Evolutionary conservation across 2,113 vertebrate species (phyloP), one percentile per base, ranked within the genome.

Genomic region (Sylvia atricapilla): DNA sequence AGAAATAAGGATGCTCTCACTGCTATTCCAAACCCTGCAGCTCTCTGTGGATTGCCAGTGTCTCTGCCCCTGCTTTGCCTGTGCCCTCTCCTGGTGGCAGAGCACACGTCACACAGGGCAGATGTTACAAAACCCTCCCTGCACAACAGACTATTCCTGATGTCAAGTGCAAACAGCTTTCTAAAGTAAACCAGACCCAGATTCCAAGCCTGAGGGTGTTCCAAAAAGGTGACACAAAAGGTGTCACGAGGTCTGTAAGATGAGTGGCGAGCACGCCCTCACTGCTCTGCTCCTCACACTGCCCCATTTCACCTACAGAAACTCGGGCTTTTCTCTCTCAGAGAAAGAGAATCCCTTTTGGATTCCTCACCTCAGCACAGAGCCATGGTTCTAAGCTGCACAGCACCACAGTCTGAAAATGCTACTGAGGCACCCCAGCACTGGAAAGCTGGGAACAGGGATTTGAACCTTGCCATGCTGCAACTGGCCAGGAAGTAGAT

Each of bases 191-290:
- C 11, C 17, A 66, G 46, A 55, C 16, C 15, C 66, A 72, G 35
- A 60, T 35, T 74, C 41, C 30, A 27, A 66, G 19, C 53, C 23
- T 73, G 60, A 35, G 0, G 0, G 25, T 2, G 16, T 6, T 69
- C 44, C 41, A 31, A 33, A 86, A 73, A 73, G 21, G 39, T 31
- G 90, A 69, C 24, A 28, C 5, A 19, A 37, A 66, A 64, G 4
- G 2, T 14, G 9, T 46, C 55, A 43, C 7, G 1, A 19, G 47
- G 68, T 44, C 43, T 55, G 0, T 5, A 33, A 46, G 35, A 31
- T 23, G 60, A 67, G 1, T 25, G n/a, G 46, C 67, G 58, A 46
- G 63, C 53, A 84, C n/a, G 37, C 4, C 13, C n/a, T 12, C 7
- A 50, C 49, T 84, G 11, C 47, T 44, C 33, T 59, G 43, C 53